These are phyloP conservation scores for Pachyuromys duprasi DNA, from an alignment of 2,797 vertebrate genomes.

Conservation along the genomic window DNA sequence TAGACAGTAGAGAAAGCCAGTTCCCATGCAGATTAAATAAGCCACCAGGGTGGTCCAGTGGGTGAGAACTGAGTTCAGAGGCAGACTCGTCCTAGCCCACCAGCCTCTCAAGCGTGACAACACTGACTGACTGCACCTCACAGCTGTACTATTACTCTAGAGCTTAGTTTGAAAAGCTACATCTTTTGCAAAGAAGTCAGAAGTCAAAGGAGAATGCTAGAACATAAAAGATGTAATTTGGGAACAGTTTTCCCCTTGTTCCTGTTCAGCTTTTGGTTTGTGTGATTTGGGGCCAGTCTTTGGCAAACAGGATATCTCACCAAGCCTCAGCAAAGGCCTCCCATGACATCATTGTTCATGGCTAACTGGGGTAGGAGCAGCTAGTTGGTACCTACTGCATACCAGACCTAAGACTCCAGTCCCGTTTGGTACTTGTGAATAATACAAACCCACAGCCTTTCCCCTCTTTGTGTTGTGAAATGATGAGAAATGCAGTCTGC, in stretches of 20 bases:
- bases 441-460: background rate
- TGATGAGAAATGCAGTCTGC: background rate
- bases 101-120: background rate
- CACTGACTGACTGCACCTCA: background rate
- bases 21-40: background rate
- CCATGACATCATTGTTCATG: background rate
- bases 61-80: background rate
- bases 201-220: background rate
- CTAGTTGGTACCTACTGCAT: background rate
- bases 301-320: constrained; percentile 5
- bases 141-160: background rate
- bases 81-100: background rate
- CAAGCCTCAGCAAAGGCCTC: background rate
- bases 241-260: constrained; percentile 20
- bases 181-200: background rate
- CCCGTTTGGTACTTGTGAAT: background rate
- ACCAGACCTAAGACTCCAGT: background rate
- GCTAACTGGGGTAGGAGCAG: background rate
- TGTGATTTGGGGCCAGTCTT: background rate
- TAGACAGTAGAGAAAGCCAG: background rate
- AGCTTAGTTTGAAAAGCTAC: constrained; percentile 36
- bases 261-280: background rate
- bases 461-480: background rate
- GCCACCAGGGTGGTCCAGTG: background rate
- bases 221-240: background rate